Percentiles rank a stretch among this genome's conserved stretches.
These are phyloP conservation scores for Drosophila quasianomalipes DNA, from an alignment of 2,888 invertebrate genomes.

Conservation along the genomic window DNA sequence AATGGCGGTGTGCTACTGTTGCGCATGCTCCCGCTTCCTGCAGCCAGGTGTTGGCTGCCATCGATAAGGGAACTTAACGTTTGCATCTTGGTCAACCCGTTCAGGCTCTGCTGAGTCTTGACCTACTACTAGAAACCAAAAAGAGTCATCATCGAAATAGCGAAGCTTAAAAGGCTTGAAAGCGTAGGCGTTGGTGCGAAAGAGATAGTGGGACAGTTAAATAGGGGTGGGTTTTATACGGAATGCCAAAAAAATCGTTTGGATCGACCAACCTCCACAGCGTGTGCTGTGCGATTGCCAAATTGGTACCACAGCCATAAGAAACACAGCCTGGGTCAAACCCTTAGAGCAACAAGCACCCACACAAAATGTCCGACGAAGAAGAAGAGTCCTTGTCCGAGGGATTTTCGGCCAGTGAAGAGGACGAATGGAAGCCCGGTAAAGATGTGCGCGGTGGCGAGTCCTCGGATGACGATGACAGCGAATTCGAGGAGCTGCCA, in stretches of 20 bases:
- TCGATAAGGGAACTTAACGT: slow-evolving; percentile 80
- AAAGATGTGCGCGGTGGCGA: slow-evolving; percentile 79
- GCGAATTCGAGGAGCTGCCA: slow-evolving; percentile 77
- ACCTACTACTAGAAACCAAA: background rate
- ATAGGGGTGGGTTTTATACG: background rate
- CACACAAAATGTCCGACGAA: slow-evolving; percentile 79
- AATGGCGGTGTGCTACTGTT: slow-evolving; percentile 77
- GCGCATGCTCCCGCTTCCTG: slow-evolving; percentile 50
- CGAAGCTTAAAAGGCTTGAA: background rate
- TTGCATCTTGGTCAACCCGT: slow-evolving; percentile 29
- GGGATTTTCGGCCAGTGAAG: slow-evolving; percentile 85
- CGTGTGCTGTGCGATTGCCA: background rate
- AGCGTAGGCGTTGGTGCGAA: background rate
- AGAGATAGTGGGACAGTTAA: background rate
- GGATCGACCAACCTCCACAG: background rate
- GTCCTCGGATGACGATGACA: slow-evolving; percentile 84
- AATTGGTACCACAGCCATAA: background rate
- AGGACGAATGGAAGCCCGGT: slow-evolving; percentile 84
- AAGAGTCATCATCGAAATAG: background rate
- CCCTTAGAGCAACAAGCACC: background rate
- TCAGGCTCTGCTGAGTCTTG: background rate
- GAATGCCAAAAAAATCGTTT: background rate
- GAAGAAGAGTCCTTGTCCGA: slow-evolving; percentile 82
- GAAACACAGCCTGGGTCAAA: background rate
- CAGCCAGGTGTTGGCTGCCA: slow-evolving; percentile 49